A percentile compares a stretch with the other conserved stretches of the same genome.
Conservation (phyloP, 2,888 invertebrate species). For the Sphaerophoria taeniata region DNA sequence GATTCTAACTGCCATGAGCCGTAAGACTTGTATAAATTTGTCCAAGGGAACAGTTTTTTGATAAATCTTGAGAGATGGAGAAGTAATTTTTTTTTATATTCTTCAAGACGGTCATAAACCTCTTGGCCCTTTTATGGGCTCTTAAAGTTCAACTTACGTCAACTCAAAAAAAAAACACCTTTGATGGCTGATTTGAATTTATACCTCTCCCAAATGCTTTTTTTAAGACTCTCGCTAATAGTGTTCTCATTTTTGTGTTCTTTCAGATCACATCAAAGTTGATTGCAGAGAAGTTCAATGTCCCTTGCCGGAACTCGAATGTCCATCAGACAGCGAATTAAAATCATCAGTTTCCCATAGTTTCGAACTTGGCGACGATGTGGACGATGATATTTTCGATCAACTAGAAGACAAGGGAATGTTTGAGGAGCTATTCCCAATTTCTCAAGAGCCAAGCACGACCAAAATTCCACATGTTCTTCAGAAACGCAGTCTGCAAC, state of each 20-base stretch:
- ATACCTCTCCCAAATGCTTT: conserved; percentile 11
- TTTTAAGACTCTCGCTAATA: background rate
- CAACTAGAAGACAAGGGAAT: conserved; percentile 39
- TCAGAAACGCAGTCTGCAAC: conserved; percentile 71
- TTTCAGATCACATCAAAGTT: conserved; percentile 74
- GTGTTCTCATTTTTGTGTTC: background rate
- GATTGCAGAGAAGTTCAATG: conserved; percentile 76
- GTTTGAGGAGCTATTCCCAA: conserved; percentile 60
- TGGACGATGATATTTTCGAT: conserved; percentile 59
- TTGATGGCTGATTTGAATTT: conserved; percentile 9
- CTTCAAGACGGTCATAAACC: conserved; percentile 14
- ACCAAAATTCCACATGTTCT: conserved; percentile 32
- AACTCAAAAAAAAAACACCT: background rate
- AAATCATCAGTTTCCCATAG: conserved; percentile 31
- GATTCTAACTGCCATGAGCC: background rate
- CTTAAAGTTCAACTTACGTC: conserved; percentile 22
- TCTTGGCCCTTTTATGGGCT: conserved; percentile 1
- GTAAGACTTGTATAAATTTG: background rate
- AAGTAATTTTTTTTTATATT: conserved; percentile 4
- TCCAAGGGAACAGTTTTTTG: background rate
- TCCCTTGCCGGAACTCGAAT: conserved; percentile 68
- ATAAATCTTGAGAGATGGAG: conserved; percentile 6
- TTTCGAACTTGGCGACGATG: conserved; percentile 40
- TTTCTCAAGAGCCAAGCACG: background rate
- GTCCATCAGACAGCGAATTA: conserved; percentile 76